Percentiles rank a stretch among this genome's conserved stretches.
phyloP scores from a whole-genome alignment of 2,113 vertebrate genomes.

The Fulmarus glacialis region DNA sequence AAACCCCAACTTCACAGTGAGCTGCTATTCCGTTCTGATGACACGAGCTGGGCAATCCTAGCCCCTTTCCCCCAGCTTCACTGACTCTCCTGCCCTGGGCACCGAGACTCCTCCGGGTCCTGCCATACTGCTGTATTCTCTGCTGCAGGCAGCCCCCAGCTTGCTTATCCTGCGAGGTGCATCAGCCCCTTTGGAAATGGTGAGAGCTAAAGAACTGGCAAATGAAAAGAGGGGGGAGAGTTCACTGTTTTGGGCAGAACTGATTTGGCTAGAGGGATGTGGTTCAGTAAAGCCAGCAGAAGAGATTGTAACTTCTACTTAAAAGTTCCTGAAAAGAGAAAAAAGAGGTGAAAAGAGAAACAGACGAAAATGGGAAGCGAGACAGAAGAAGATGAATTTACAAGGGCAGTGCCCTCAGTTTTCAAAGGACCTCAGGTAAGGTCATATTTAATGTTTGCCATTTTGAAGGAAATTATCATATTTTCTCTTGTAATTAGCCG shows the following conservation, averaged over 20 bases:
- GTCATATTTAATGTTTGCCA: neutral
- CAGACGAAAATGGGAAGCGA: neutral
- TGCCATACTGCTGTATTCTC: neutral
- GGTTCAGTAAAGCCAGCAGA: neutral
- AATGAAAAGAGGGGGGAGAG: neutral
- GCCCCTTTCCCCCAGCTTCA: neutral
- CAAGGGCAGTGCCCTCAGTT: neutral
- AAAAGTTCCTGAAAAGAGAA: neutral
- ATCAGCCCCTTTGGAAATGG: neutral
- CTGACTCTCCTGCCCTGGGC: neutral
- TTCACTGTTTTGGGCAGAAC: neutral
- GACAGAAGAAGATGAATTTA: neutral
- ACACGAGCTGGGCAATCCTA: rapidly evolving
- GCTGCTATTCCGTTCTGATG: neutral
- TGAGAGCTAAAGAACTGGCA: neutral
- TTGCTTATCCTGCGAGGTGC: neutral
- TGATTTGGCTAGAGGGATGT: neutral
- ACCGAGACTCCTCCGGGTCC: too few relatives aligned
- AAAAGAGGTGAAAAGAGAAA: neutral
- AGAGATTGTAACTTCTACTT: neutral
- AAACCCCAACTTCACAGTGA: neutral
- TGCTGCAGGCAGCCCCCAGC: neutral
- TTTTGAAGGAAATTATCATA: neutral
- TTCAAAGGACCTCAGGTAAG: neutral
- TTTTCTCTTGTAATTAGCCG: slow-evolving; percentile 28